phyloP scores from a whole-genome alignment of 2,797 vertebrate genomes.

The Gila robusta region DNA sequence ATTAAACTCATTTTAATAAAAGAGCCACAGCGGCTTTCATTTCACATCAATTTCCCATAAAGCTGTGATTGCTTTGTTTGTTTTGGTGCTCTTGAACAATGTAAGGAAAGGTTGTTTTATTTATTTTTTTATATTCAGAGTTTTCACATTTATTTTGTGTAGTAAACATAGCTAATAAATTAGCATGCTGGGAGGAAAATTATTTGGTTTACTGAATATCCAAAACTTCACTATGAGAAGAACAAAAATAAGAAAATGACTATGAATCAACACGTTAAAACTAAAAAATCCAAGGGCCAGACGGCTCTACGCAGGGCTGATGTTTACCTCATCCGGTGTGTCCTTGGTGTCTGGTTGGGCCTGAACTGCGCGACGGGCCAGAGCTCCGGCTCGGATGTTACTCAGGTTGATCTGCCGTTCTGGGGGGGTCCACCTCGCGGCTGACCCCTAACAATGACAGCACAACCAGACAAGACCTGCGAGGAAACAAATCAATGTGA shows the following conservation, averaged over 20 bases:
- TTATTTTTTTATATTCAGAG: not conserved
- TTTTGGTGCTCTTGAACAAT: not conserved
- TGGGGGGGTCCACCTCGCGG: slow-evolving; percentile 92
- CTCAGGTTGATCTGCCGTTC: slow-evolving; percentile 98
- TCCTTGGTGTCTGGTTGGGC: slow-evolving; percentile 91
- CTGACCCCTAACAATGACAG: slow-evolving; percentile 96
- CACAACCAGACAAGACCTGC: slow-evolving; percentile 95
- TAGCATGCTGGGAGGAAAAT: not conserved
- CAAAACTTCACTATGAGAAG: not conserved
- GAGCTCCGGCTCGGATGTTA: slow-evolving; percentile 90
- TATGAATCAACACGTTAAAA: not conserved
- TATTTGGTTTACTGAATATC: not conserved
- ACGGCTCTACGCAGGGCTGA: not conserved
- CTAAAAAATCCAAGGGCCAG: not conserved
- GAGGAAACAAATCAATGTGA: not conserved
- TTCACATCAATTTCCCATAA: not conserved
- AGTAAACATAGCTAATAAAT: not conserved
- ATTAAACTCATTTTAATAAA: not conserved
- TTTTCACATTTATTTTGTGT: not conserved
- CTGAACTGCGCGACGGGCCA: slow-evolving; percentile 88
- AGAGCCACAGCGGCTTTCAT: not conserved
- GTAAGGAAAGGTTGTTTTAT: not conserved
- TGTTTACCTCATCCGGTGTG: slow-evolving; percentile 89
- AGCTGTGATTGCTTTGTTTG: not conserved
- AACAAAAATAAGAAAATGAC: not conserved